Evolutionary conservation across 2,113 vertebrate species (phyloP), one percentile per base, ranked within the genome.

Genomic region (Geococcyx californianus): DNA sequence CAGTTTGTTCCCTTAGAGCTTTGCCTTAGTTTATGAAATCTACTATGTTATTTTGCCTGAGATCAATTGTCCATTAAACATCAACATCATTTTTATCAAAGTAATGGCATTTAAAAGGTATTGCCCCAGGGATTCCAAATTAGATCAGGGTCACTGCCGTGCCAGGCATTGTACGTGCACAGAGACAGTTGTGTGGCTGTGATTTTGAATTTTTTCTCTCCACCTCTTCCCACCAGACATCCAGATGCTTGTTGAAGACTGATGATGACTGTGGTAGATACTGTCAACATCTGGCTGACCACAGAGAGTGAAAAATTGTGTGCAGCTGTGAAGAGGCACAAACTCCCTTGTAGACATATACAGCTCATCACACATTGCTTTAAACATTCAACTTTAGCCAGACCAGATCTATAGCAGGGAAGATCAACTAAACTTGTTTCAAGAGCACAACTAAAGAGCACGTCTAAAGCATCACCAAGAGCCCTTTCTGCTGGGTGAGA

Each of bases 281-380:
- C 54, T 58, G n/a, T 24, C 74, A 95, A 70, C 4, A 3, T 34
- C 55, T 44, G 21, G 23, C 56, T 70, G 80, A 76, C 62, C 59
- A 55, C 6, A 11, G 44, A 0, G 1, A 3, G 6, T 10, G 4
- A 11, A 44, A 73, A 76, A 76, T 40, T 0, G 0, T 4, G 1
- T 31, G 10, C 44, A 36, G 20, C n/a, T 87, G 15, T 33, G 55
- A 89, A 74, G 38, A 76, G 25, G 28, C 14, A 52, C 69, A 87
- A 84, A 45, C 8, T 72, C n/a, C 52, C 36, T 84, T 36, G 25
- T 7, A 64, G 44, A 21, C 36, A 60, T 0, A 0, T 33, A 10
- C 2, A 2, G 47, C 16, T 84, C 29, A 18, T 69, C 2, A 0
- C 29, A 11, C 1, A 0, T 23, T 51, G 33, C 52, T 90, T 84